Base-by-base conservation (phyloP, 2,888 invertebrate genomes). In the Antheraea yamamai region DNA sequence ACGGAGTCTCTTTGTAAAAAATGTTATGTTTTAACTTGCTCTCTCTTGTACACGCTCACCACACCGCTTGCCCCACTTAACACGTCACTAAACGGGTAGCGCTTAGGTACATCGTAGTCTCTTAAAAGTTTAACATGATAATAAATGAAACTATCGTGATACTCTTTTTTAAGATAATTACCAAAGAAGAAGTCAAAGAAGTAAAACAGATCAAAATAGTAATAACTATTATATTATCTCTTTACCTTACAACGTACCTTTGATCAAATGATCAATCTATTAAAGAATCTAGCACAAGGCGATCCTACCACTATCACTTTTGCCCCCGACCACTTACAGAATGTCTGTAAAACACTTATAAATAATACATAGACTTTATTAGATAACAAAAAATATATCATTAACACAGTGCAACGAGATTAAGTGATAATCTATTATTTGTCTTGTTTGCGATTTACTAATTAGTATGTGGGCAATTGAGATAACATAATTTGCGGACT, bases 201-300 rank as follows among this genome's bases (percentile, higher is more conserved):
- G 47, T 10, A 12, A 47, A 47, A 47, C 47, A 47, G 16, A 66
- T 30, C 16, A 16, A 66, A 66, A 26, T 30, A 30, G 26, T 66
- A 23, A 12, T 26, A 64, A 68, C 7, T 74, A 39, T 70, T 72
- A 47, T 61, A 61, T 39, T 61, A 61, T 23, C 3, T 47, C 26
- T 72, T 75, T 75, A 68, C 75, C 68, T 73, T 66, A 55, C 39
- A 70, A 70, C 72, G 52, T 26, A 26, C 73, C 55, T 61, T 61
- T 73, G 73, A 55, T 73, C 73, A 39, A 70, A 39, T 70, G 70
- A 73, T 73, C 73, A 61, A 73, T 61, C n/a, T 72, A 23, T 55
- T 3, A 80, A 70, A n/a, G 75, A 77, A 81, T 78, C 76, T 83
- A 79, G 89, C 83, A 81, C 88, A 86, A 88, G 88, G 88, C 79